These are phyloP conservation scores for Eurystomus gularis DNA, from an alignment of 2,113 vertebrate species.

Conservation along the genomic window DNA sequence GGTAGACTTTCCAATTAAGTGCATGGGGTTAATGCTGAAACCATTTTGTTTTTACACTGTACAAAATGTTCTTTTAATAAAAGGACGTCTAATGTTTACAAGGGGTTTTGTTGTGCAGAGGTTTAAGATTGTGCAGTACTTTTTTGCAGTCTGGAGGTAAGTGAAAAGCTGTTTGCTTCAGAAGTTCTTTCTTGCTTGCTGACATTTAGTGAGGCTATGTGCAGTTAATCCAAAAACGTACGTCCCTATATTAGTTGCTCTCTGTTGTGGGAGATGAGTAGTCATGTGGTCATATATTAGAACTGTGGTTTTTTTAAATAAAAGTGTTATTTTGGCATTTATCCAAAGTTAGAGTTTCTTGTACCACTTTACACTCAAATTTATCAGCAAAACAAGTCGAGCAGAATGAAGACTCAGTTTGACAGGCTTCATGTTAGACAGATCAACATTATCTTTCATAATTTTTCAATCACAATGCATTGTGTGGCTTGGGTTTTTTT, in stretches of 20 bases:
- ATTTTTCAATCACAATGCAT: background rate
- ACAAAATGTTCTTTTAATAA: background rate
- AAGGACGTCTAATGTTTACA: background rate
- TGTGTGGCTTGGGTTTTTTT: background rate
- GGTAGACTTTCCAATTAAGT: background rate
- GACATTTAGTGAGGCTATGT: background rate
- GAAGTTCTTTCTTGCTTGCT: background rate
- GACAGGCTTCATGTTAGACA: background rate
- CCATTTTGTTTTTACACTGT: background rate
- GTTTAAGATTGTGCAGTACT: background rate
- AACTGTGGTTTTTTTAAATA: background rate
- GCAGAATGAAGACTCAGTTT: background rate
- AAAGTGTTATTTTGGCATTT: background rate
- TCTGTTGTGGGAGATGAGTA: background rate
- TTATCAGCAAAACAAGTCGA: background rate
- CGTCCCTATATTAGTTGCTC: rapidly evolving
- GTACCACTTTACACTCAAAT: background rate
- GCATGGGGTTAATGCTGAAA: background rate
- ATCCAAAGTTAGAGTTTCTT: background rate
- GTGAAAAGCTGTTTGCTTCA: background rate
- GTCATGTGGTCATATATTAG: background rate
- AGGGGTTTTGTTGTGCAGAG: background rate
- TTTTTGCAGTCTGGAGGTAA: background rate
- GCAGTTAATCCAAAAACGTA: background rate
- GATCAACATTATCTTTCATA: background rate